Evolutionary conservation across 1,140 invertebrate species (phyloP), one percentile per base, ranked within the genome.

Genomic region (Drosophila cardini): DNA sequence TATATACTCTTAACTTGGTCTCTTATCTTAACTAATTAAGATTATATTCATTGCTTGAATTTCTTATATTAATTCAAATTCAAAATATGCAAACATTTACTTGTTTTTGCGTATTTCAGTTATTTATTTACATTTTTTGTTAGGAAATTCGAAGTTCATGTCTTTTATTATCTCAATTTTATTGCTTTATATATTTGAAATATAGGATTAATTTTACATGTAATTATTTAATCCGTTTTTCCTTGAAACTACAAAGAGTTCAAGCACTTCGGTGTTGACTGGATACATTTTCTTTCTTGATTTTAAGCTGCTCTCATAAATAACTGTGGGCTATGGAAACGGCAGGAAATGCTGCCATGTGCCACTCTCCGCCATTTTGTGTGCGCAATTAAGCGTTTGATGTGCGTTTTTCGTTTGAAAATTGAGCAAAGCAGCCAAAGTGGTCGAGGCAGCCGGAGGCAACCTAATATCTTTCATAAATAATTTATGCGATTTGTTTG

Each of bases 401-500:
- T 74, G 65, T 74, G 72, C 65, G 65, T 43, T 57, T 65, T 72
- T 74, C 52, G 65, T 74, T 74, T 74, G 71, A 73, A 69, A 73
- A 73, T 69, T 69, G 55, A 48, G 38, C 46, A 40, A 40, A 62
- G 36, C 36, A 43, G 13, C 18, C 45, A 26, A 10, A 26, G 53
- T 10, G 46, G 55, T 62, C 53, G 38, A 30, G 16, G 53, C 18
- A 46, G 55, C 69, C 53, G 38, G 63, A 40, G 63, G 70, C 70
- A 57, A 68, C 10, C 46, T 43, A 62, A 67, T 55, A 63, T 60
- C 45, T 72, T 68, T 62, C 62, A 73, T 76, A 57, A 61, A 73
- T 76, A 76, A 76, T 76, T 76, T 68, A 76, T 76, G 57, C 48
- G 61, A 55, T 72, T 72, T 72, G 61, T 72, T 67, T 76, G 50